phyloP scores from a whole-genome alignment of 2,113 vertebrate species.

The Pontoporia blainvillei region DNA sequence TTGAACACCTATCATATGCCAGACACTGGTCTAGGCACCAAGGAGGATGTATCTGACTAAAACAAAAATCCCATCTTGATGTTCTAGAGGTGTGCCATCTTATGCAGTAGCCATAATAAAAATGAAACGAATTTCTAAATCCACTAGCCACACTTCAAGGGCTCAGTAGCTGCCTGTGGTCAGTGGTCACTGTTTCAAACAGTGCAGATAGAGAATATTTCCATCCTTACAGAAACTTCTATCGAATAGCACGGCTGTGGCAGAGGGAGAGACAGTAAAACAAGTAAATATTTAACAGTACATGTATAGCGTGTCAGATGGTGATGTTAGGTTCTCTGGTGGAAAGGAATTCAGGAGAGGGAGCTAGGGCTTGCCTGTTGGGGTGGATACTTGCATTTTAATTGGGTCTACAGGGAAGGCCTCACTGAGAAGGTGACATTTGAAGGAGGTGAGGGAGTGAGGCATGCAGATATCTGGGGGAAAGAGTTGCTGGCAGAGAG shows the following conservation, averaged over 20 bases:
- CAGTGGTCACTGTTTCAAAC: no score
- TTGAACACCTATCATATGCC: not conserved
- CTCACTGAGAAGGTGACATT: not conserved
- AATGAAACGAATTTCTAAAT: not conserved
- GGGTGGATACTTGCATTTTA: not conserved
- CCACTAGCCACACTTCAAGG: not conserved
- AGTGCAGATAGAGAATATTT: not conserved
- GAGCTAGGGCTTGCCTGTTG: not conserved
- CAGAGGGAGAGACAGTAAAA: not conserved
- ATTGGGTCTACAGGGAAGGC: not conserved
- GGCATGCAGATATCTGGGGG: not conserved
- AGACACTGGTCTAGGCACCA: not conserved
- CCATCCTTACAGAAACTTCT: not conserved
- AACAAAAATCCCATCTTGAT: not conserved
- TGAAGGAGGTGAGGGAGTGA: not conserved
- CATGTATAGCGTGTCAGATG: not conserved
- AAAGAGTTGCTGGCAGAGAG: not conserved
- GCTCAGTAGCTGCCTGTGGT: not conserved
- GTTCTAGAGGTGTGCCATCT: not conserved
- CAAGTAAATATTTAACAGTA: not conserved
- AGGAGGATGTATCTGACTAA: not conserved
- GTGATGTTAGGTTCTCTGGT: not conserved
- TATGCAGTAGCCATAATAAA: not conserved
- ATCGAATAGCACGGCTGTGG: rapidly evolving
- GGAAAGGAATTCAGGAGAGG: not conserved